phyloP scores from a whole-genome alignment of 1,140 invertebrate species.

The Saccostrea echinata region DNA sequence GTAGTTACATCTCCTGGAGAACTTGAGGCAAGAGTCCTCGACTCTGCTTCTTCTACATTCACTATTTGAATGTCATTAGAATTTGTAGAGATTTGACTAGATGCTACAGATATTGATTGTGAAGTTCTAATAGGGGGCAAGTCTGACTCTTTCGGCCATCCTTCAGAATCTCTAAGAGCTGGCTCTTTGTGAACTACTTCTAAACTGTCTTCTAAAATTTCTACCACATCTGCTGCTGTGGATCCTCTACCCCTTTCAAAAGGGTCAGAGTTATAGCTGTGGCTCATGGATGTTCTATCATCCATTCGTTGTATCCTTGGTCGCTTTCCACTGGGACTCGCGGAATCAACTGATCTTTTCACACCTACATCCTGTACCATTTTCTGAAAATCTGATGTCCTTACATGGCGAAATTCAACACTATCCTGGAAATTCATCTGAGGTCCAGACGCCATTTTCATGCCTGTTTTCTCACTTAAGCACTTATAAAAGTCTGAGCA shows the following conservation, averaged over 20 bases:
- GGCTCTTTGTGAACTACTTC: conserved; percentile 52
- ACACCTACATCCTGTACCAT: conserved; percentile 17
- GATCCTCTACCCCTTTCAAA: conserved; percentile 40
- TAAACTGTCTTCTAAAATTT: conserved; percentile 52
- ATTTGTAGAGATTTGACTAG: conserved; percentile 18
- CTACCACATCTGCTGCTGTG: conserved; percentile 25
- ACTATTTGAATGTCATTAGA: conserved; percentile 40
- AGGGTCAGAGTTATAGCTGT: conserved; percentile 44
- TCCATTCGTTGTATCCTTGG: conserved; percentile 46
- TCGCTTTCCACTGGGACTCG: conserved; percentile 49
- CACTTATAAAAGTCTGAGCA: conserved; percentile 49
- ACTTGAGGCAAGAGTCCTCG: not conserved
- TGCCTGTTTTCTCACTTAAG: conserved; percentile 44
- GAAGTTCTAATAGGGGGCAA: conserved; percentile 28
- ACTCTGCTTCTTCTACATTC: conserved; percentile 21
- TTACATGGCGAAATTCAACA: conserved; percentile 46
- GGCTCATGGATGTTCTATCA: conserved; percentile 40
- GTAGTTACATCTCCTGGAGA: conserved; percentile 5
- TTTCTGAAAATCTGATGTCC: conserved; percentile 48
- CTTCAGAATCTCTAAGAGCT: conserved; percentile 40
- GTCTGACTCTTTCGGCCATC: conserved; percentile 43
- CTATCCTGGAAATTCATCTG: conserved; percentile 51
- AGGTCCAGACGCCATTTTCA: conserved; percentile 10
- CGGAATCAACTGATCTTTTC: conserved; percentile 42
- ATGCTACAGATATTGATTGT: conserved; percentile 44